Base-by-base conservation (phyloP, 2,113 vertebrate species). In the Bombycilla garrulus region DNA sequence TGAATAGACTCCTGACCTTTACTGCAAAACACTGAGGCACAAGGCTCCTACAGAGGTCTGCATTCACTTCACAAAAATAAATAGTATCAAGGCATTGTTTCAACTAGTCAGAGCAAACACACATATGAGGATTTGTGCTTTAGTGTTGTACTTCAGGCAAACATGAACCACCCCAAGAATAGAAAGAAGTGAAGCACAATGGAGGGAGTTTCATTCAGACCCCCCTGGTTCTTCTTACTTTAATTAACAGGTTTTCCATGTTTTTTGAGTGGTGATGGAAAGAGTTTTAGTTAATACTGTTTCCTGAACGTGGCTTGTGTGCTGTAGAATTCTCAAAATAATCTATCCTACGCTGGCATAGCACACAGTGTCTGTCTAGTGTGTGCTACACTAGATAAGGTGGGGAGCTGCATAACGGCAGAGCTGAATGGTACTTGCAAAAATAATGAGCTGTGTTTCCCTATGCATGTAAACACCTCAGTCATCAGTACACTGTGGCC, bases 1-100 rank as follows among this genome's bases (percentile, higher is more conserved):
- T 87, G 92, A 97, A 94, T 78, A 69, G 72, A 86, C 36, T 85
- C 60, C 89, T 93, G 82, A 96, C 95, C 96, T 97, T 95, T 82
- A 36, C 91, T 92, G 93, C 57, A 97, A 95, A 93, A 93, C 76
- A 92, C 45, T 28, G 90, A 90, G 90, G 88, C 88, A 92, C 83
- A 92, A 97, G 95, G 76, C 76, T 80, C 31, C 33, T 77, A 78
- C 79, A 95, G 82, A 89, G 22, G 29, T 56, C 76, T 83, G 51
- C 85, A 78, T 62, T 88, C 69, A 81, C 78, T 94, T 86, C 74
- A 71, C 51, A 96, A 90, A 94, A 91, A 77, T 54, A 95, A 93
- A 94, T 60, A 92, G 56, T 38, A 90, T 47, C 44, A 71, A 88
- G 81, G 57, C 91, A 91, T 93, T 95, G 81, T 95, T 95, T 93